Conservation (phyloP, 2,888 invertebrate genomes). For the Diogma glabrata region DNA sequence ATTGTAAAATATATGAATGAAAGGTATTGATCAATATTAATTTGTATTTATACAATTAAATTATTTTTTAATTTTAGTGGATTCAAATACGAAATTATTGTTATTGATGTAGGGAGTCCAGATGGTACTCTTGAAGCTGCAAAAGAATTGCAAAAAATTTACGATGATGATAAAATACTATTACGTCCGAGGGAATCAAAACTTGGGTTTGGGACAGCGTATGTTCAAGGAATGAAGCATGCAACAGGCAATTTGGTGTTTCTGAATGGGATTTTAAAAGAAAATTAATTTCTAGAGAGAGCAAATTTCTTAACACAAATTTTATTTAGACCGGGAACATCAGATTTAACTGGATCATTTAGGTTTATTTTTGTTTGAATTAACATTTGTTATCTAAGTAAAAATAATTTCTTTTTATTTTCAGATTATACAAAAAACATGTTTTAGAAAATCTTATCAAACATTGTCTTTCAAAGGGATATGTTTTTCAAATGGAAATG, state of each 20-base stretch:
- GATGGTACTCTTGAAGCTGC: conserved; percentile 94
- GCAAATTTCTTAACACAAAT: conserved; percentile 92
- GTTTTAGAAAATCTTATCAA: conserved; percentile 76
- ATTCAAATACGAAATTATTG: conserved; percentile 80
- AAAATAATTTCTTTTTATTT: too few relatives aligned
- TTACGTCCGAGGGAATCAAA: conserved; percentile 84
- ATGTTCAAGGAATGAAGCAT: conserved; percentile 92
- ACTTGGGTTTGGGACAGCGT: conserved; percentile 93
- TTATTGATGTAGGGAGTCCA: conserved; percentile 98
- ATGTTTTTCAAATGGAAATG: conserved; percentile 99
- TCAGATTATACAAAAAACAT: conserved; percentile 85
- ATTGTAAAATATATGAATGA: conserved; percentile 78
- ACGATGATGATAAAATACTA: conserved; percentile 79
- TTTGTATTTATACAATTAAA: too few relatives aligned
- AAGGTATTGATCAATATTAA: too few relatives aligned
- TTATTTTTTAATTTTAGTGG: conserved; percentile 52
- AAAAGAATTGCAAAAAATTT: conserved; percentile 78
- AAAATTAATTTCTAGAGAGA: conserved; percentile 76
- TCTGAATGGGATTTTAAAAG: conserved; percentile 96
- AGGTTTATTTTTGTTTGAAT: too few relatives aligned
- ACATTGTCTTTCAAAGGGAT: conserved; percentile 92
- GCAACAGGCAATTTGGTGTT: conserved; percentile 96
- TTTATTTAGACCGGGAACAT: conserved; percentile 80
- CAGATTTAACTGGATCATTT: conserved; percentile 96
- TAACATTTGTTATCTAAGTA: too few relatives aligned